Conservation (phyloP, 2,113 vertebrate species). For the Cyanoramphus novaezelandiae region DNA sequence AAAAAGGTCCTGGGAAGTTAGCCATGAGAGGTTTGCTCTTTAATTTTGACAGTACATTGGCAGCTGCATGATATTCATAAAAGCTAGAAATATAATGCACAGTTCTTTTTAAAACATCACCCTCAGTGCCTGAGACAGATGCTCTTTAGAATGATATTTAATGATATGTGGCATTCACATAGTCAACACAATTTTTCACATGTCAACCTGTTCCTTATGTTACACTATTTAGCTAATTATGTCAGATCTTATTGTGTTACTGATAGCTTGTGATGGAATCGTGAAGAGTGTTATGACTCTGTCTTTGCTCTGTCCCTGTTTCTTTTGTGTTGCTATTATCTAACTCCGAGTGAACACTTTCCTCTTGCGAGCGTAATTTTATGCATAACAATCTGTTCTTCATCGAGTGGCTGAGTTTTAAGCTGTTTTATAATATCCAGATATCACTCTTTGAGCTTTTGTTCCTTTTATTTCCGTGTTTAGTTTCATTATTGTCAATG, state of each 20-base stretch:
- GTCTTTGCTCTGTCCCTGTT: not conserved
- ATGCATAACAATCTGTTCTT: not conserved
- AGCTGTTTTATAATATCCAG: not conserved
- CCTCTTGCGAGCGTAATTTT: not conserved
- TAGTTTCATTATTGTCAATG: not conserved
- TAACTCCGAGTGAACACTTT: not conserved
- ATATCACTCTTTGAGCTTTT: not conserved
- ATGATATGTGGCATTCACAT: not conserved
- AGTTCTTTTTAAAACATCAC: not conserved
- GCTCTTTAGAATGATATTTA: not conserved
- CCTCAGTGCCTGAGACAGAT: not conserved
- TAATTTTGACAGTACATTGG: not conserved
- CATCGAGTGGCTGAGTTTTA: not conserved
- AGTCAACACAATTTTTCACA: not conserved
- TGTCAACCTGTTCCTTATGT: not conserved
- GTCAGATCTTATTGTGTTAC: not conserved
- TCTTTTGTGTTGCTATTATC: not conserved
- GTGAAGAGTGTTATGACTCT: not conserved
- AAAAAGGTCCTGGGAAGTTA: not conserved
- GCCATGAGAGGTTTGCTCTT: not conserved
- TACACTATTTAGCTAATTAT: not conserved
- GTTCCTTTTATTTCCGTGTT: not conserved
- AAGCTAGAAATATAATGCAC: not conserved
- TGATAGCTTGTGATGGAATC: not conserved
- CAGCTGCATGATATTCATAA: not conserved